Conservation (phyloP, 2,888 invertebrate genomes). For the Hypomecis atomaria region DNA sequence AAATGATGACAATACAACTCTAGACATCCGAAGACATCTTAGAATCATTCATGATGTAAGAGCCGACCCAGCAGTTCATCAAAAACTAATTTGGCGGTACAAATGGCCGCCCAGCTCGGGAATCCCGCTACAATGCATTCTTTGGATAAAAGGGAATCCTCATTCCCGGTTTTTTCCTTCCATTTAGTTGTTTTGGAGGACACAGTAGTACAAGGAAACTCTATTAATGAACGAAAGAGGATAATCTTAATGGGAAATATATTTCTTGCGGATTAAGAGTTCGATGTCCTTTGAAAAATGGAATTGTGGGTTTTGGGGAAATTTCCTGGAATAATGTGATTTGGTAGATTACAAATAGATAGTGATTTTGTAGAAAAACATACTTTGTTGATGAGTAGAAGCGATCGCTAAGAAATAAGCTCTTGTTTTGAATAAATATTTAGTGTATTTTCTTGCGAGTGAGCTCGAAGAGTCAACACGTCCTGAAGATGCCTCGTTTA, state of each 20-base stretch:
- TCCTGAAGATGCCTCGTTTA: too few relatives aligned
- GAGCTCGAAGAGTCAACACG: too few relatives aligned
- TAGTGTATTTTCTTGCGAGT: too few relatives aligned
- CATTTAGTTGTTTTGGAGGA: conserved; percentile 24
- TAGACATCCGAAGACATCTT: conserved; percentile 7
- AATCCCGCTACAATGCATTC: conserved; percentile 32
- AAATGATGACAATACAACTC: neutral
- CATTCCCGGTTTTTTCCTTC: conserved; percentile 22
- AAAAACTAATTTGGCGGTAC: conserved; percentile 34
- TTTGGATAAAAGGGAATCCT: conserved; percentile 28
- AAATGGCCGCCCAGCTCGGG: conserved; percentile 23
- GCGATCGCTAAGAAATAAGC: too few relatives aligned
- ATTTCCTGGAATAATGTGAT: too few relatives aligned
- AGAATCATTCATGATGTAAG: too few relatives aligned
- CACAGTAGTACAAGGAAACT: conserved; percentile 31
- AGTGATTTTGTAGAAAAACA: too few relatives aligned
- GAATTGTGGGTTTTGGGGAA: neutral
- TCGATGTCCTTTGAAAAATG: conserved; percentile 3
- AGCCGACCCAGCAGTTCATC: conserved; percentile 23
- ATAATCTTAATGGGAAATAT: conserved; percentile 24
- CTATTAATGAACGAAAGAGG: conserved; percentile 29
- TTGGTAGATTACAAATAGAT: too few relatives aligned
- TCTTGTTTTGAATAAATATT: too few relatives aligned
- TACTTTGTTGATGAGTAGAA: too few relatives aligned
- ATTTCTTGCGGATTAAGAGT: conserved; percentile 15